Percentiles rank a stretch among this genome's conserved stretches.
Evolutionary conservation across 1,140 invertebrate genomes (phyloP).

Genomic region (Heterodera carotae): DNA sequence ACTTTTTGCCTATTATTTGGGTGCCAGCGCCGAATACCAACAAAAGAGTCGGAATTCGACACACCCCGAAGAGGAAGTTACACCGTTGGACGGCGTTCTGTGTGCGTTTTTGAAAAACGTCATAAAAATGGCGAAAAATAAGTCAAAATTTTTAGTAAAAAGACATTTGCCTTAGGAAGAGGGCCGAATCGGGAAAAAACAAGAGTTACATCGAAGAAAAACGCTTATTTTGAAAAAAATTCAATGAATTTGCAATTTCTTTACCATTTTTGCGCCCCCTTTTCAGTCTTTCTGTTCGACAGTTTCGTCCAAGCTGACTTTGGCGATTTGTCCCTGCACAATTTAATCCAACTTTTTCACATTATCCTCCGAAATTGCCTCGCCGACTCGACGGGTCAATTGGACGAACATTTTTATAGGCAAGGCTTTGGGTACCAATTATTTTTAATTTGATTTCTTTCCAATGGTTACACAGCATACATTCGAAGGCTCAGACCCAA

Average conservation of each 20-base stretch:
- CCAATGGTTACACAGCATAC: too few species aligned
- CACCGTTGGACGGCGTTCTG: slow-evolving; percentile 20
- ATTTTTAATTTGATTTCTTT: background rate
- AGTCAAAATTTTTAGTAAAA: background rate
- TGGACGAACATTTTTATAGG: slow-evolving; percentile 30
- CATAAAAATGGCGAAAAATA: too few species aligned
- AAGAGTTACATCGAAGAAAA: too few species aligned
- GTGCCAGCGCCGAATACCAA: slow-evolving; percentile 30
- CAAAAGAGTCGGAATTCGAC: slow-evolving; percentile 7
- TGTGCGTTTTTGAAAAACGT: slow-evolving; percentile 2
- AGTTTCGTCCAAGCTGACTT: slow-evolving; percentile 23
- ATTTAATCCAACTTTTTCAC: slow-evolving; percentile 23
- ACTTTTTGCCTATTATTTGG: slow-evolving; percentile 34
- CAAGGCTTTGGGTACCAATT: background rate
- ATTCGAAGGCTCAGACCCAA: too few species aligned
- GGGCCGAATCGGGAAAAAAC: too few species aligned
- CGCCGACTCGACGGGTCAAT: slow-evolving; percentile 8
- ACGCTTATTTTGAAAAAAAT: too few species aligned
- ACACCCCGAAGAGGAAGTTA: slow-evolving; percentile 12
- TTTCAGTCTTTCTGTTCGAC: slow-evolving; percentile 30
- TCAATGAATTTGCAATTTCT: background rate
- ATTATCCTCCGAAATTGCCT: slow-evolving; percentile 27
- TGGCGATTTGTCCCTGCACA: slow-evolving; percentile 26
- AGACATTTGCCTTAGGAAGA: too few species aligned
- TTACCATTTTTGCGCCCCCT: background rate